Conservation (phyloP, 2,113 vertebrate species). For the Pseudopipra pipra region DNA sequence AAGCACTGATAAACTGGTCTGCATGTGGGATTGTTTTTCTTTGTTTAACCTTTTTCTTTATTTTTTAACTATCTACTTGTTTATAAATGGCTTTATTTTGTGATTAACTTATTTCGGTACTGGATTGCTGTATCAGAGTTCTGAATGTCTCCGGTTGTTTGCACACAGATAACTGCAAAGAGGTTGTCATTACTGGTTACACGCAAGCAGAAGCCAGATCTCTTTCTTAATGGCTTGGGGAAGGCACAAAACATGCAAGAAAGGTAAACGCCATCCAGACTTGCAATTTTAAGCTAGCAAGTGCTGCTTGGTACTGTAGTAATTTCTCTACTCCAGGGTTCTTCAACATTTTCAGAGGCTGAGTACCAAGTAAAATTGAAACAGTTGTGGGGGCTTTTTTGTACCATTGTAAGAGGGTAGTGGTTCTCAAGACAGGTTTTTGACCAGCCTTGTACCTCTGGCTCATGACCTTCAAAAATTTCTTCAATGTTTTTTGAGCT, state of each 20-base stretch:
- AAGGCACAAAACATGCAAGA: constrained; percentile 82
- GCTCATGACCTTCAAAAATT: constrained; percentile 50
- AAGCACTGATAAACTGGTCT: constrained; percentile 69
- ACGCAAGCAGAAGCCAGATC: constrained; percentile 90
- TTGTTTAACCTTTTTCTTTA: constrained; percentile 60
- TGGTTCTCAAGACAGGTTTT: constrained; percentile 52
- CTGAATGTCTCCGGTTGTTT: constrained; percentile 91
- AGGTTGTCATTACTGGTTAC: constrained; percentile 95
- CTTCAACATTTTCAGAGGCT: constrained; percentile 71
- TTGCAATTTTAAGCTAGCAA: constrained; percentile 77
- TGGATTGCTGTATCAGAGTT: constrained; percentile 75
- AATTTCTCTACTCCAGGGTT: constrained; percentile 62
- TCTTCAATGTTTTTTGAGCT: constrained; percentile 67
- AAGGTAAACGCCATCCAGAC: constrained; percentile 86
- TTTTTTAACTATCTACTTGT: constrained; percentile 56
- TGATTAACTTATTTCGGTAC: constrained; percentile 69
- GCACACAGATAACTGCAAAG: constrained; percentile 95
- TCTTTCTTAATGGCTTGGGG: constrained; percentile 89
- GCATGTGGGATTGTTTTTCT: constrained; percentile 76
- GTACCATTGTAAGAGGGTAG: constrained; percentile 26
- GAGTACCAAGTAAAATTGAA: constrained; percentile 63
- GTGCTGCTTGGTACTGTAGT: constrained; percentile 71
- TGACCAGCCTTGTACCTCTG: constrained; percentile 74
- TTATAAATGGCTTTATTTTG: constrained; percentile 67
- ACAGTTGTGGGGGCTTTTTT: constrained; percentile 29